These are phyloP conservation scores for Cheilosia urbana DNA, from an alignment of 2,888 invertebrate species.

Conservation along the genomic window DNA sequence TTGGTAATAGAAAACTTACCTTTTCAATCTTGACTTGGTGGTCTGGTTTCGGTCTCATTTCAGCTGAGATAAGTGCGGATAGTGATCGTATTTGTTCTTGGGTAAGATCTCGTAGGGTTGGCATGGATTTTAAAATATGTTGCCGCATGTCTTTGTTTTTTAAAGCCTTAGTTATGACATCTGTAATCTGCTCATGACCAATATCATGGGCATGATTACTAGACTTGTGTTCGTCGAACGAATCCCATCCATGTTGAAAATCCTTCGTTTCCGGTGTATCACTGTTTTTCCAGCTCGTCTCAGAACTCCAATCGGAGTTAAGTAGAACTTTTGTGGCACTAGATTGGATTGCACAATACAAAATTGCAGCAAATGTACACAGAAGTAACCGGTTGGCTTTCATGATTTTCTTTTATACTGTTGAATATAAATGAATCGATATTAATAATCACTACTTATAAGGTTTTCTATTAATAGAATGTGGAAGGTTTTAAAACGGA, in stretches of 20 bases:
- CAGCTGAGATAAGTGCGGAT: slow-evolving; percentile 87
- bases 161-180: slow-evolving; percentile 86
- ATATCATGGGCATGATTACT: slow-evolving; percentile 78
- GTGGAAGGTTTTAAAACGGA: slow-evolving; percentile 33
- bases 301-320: slow-evolving; percentile 79
- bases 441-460: not conserved
- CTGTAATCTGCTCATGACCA: slow-evolving; percentile 84
- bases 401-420: slow-evolving; percentile 70
- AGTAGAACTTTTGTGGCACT: slow-evolving; percentile 78
- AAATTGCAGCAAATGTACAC: slow-evolving; percentile 78
- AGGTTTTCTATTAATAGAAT: slow-evolving; percentile 67
- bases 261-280: slow-evolving; percentile 39
- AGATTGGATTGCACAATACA: slow-evolving; percentile 78
- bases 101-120: slow-evolving; percentile 87
- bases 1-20: slow-evolving; percentile 81
- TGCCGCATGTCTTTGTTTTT: slow-evolving; percentile 86
- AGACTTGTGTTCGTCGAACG: slow-evolving; percentile 74
- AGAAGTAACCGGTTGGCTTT: slow-evolving; percentile 76
- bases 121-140: slow-evolving; percentile 87
- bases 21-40: slow-evolving; percentile 85
- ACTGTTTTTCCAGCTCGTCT: slow-evolving; percentile 81
- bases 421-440: not conserved
- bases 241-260: not conserved
- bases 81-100: slow-evolving; percentile 87
- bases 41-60: slow-evolving; percentile 85